Percentiles rank a stretch among this genome's conserved stretches.
These are phyloP conservation scores for Epinotia demarniana DNA, from an alignment of 2,888 invertebrate species.

Conservation along the genomic window DNA sequence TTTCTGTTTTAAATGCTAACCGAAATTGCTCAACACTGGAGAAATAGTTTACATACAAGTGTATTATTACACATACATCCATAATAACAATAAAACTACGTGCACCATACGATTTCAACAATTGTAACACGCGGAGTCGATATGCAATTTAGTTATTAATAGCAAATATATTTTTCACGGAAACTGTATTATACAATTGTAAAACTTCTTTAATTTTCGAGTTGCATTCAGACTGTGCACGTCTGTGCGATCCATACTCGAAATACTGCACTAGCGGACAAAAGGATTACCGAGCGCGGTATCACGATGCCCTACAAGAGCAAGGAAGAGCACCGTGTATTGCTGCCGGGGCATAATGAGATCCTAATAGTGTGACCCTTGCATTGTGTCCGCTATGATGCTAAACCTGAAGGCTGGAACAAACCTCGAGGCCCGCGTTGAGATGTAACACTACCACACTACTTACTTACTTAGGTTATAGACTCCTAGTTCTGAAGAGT, in stretches of 20 bases:
- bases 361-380: conserved; percentile 1
- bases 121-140: not conserved
- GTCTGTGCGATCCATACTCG: not conserved
- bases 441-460: not conserved
- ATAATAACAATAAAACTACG: not conserved
- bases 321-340: conserved; percentile 21
- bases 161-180: not conserved
- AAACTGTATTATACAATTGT: not conserved
- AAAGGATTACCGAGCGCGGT: not conserved
- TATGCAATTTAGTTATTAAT: conserved; percentile 4
- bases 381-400: conserved; percentile 15
- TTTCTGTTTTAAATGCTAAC: not conserved
- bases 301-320: not conserved
- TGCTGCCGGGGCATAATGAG: conserved; percentile 23
- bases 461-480: not conserved
- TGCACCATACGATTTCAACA: not conserved
- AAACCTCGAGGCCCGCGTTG: not conserved
- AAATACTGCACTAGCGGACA: not conserved
- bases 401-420: not conserved
- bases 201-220: not conserved
- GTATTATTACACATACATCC: conserved; percentile 2
- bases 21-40: not conserved
- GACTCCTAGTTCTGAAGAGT: too few species aligned
- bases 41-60: not conserved
- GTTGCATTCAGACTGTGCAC: conserved; percentile 1